phyloP scores from a whole-genome alignment of 2,797 vertebrate genomes.

The Falco biarmicus region DNA sequence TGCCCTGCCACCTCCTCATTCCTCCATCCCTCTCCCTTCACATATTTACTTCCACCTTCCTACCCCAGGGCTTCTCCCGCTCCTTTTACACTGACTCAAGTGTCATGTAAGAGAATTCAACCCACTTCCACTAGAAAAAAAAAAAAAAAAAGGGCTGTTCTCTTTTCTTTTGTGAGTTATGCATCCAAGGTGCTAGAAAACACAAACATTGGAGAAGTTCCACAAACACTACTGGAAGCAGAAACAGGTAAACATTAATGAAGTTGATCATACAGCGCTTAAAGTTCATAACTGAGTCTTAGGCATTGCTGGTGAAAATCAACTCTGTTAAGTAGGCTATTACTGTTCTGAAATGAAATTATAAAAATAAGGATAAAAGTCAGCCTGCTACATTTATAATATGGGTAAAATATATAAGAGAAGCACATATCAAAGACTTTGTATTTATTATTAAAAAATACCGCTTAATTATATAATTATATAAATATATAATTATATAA shows the following conservation, averaged over 20 bases:
- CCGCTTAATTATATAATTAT: not conserved
- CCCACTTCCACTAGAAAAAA: not conserved
- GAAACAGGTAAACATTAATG: not conserved
- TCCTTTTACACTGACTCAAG: not conserved
- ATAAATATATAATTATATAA: too few relatives aligned
- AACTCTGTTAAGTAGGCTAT: not conserved
- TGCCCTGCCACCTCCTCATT: not conserved
- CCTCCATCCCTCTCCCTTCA: not conserved
- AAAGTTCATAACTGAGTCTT: not conserved
- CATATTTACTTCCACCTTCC: not conserved
- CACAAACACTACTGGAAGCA: not conserved
- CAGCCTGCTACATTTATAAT: not conserved
- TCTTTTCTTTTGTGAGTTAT: not conserved
- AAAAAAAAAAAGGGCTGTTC: not conserved
- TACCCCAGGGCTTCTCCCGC: not conserved
- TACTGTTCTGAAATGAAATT: not conserved
- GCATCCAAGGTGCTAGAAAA: not conserved
- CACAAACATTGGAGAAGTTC: not conserved
- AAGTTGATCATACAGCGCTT: not conserved
- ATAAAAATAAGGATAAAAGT: not conserved
- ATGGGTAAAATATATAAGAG: not conserved
- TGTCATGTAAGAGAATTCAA: not conserved
- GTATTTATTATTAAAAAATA: not conserved
- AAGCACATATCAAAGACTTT: not conserved
- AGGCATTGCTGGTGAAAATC: not conserved